Evolutionary conservation across 2,113 vertebrate genomes (phyloP).

Genomic region (Lynx canadensis): DNA sequence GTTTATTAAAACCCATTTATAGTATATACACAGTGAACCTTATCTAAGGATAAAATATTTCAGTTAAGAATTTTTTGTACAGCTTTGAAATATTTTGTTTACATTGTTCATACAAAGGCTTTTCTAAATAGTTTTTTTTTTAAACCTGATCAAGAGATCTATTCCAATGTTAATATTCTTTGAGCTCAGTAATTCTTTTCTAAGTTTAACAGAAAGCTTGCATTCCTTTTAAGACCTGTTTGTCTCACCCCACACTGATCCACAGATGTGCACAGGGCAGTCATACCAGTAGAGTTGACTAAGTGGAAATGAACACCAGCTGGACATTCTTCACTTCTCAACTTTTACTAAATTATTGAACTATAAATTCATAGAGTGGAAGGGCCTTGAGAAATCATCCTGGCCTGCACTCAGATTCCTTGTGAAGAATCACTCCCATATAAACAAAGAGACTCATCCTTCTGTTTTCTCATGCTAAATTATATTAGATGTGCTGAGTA

Average conservation of each 20-base stretch:
- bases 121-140: neutral
- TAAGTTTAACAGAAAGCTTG: neutral
- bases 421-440: neutral
- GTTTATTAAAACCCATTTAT: conserved; percentile 84
- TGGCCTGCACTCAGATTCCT: neutral
- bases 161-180: neutral
- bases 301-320: neutral
- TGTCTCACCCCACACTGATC: fast-evolving
- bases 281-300: neutral
- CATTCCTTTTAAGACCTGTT: neutral
- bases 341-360: neutral
- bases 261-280: fast-evolving
- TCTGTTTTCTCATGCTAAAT: neutral
- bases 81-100: conserved; percentile 70
- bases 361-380: neutral
- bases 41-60: conserved; percentile 70
- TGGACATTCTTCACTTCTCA: neutral
- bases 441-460: neutral
- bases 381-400: neutral
- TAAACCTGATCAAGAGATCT: neutral
- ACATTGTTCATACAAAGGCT: neutral
- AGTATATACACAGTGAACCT: conserved; percentile 31
- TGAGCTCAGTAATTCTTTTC: neutral
- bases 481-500: neutral
- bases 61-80: conserved; percentile 42